These are phyloP conservation scores for Psylliodes chrysocephalus DNA, from an alignment of 2,888 invertebrate species.

Conservation along the genomic window DNA sequence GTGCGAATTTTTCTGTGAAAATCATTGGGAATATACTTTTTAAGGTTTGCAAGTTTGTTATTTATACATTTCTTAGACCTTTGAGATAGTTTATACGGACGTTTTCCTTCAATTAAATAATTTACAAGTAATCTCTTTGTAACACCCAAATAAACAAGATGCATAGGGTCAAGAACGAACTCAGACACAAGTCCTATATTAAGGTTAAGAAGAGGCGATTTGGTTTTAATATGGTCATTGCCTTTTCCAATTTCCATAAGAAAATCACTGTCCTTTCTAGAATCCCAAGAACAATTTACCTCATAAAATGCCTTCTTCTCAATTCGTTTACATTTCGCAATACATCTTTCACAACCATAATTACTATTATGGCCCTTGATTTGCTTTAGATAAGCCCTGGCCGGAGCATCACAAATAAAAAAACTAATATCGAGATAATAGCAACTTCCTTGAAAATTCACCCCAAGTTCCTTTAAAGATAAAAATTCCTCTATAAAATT, in stretches of 20 bases:
- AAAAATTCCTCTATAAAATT: slow-evolving; percentile 34
- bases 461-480: slow-evolving; percentile 6
- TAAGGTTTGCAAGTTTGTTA: neutral
- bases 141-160: slow-evolving; percentile 33
- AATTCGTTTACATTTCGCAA: slow-evolving; percentile 24
- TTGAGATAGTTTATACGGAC: slow-evolving; percentile 16
- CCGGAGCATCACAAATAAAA: slow-evolving; percentile 41
- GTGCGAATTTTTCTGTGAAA: slow-evolving; percentile 12
- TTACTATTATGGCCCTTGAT: slow-evolving; percentile 36
- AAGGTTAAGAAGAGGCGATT: slow-evolving; percentile 4
- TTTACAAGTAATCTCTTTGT: slow-evolving; percentile 26
- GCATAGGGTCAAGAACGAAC: slow-evolving; percentile 39
- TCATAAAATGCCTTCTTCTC: slow-evolving; percentile 24
- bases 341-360: slow-evolving; percentile 38
- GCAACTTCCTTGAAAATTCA: slow-evolving; percentile 1
- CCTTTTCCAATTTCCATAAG: neutral
- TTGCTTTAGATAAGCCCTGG: slow-evolving; percentile 34
- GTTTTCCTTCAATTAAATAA: slow-evolving; percentile 20
- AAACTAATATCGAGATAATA: slow-evolving; percentile 28
- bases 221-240: slow-evolving; percentile 9
- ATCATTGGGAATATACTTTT: slow-evolving; percentile 1
- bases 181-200: slow-evolving; percentile 13
- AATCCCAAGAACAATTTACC: neutral
- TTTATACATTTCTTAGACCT: neutral
- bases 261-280: slow-evolving; percentile 2